Evolutionary conservation across 2,797 vertebrate genomes (phyloP), one percentile per base, ranked within the genome.

Genomic region (Nannoperca australis): DNA sequence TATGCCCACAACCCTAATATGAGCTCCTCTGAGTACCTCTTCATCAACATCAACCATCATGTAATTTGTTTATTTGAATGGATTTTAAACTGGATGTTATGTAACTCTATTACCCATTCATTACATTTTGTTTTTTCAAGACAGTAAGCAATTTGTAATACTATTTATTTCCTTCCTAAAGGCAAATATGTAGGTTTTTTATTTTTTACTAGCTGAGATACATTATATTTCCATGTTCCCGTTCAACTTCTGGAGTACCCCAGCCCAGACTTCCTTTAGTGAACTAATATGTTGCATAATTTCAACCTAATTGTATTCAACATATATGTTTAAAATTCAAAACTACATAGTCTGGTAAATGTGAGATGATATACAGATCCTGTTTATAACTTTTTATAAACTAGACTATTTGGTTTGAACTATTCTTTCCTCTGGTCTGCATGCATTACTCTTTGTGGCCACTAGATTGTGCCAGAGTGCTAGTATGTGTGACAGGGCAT

Each of bases 391-490:
- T 6, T 32, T 32, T 27, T 27, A 27, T 27, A 27, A 27, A 27
- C 24, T 27, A 27, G 0, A 1, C 27, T 2, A 2, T 13, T 34
- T 60, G 14, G 56, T 27, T 6, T 47, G 18, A 62, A 4, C 7
- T 12, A 3, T 13, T 67, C 22, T 55, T 18, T 0, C 2, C 7
- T 22, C 3, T 12, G 11, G 8, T 38, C 8, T 61, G 24, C n/a
- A 9, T 76, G 38, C 24, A 58, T 40, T 79, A 51, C 30, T 47
- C 1, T 34, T 15, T 49, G 3, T 78, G 44, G n/a, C 83, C 91
- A 90, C 79, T 15, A 76, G 84, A 24, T 78, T 70, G 70, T 8
- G 14, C 27, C 51, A 88, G 45, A 85, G 69, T 22, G 22, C 6
- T 14, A 47, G 10, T 22, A 5, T 53, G 7, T 40, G 5, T 36